Conservation (phyloP, 2,888 invertebrate genomes). For the Yponomeuta plumbellus region DNA sequence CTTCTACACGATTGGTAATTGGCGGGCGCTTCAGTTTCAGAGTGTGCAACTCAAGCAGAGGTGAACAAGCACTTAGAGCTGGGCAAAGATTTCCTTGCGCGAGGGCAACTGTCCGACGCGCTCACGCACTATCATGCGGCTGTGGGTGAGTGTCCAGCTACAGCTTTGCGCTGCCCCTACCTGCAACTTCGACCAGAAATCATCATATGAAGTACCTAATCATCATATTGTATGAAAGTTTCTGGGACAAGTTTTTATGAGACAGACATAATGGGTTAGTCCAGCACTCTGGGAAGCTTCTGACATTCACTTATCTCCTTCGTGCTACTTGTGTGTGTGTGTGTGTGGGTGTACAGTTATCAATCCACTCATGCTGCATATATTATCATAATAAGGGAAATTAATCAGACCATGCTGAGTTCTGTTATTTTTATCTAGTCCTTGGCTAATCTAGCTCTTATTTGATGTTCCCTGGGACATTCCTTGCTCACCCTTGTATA, state of each 20-base stretch:
- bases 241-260: no score
- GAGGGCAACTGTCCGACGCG: conserved; percentile 96
- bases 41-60: conserved; percentile 83
- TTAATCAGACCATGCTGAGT: not conserved
- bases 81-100: conserved; percentile 93
- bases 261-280: no score
- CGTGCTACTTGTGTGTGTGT: not conserved
- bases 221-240: no score
- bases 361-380: not conserved
- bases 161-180: not conserved
- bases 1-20: conserved; percentile 24
- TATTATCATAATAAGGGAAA: not conserved
- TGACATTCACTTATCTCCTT: no score
- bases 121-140: conserved; percentile 98
- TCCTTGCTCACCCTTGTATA: no score
- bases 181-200: no score
- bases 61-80: conserved; percentile 95
- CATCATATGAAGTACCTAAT: no score
- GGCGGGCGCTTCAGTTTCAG: conserved; percentile 76
- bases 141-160: conserved; percentile 81
- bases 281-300: no score
- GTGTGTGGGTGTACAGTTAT: not conserved
- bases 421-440: no score
- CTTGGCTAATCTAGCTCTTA: no score
- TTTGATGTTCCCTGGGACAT: no score